A percentile compares a stretch with the other conserved stretches of the same genome.
phyloP scores from a whole-genome alignment of 2,797 vertebrate species.

The Decapterus maruadsi region DNA sequence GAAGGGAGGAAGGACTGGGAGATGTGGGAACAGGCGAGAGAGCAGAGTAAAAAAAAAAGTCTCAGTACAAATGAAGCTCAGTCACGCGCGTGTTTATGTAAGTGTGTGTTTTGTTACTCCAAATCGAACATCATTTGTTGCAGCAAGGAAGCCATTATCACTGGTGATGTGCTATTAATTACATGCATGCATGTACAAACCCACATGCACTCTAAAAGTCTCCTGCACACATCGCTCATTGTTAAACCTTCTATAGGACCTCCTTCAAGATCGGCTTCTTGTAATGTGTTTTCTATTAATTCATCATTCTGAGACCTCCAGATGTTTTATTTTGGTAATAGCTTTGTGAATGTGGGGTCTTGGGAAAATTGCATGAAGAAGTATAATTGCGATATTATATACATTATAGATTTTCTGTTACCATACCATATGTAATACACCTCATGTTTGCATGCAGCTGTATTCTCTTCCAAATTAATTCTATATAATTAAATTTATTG shows the following conservation, averaged over 20 bases:
- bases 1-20: conserved; percentile 42
- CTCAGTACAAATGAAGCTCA: background rate
- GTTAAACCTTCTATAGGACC: conserved; percentile 46
- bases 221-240: conserved; percentile 34
- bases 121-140: conserved; percentile 38
- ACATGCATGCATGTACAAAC: conserved; percentile 48
- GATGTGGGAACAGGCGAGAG: conserved; percentile 36
- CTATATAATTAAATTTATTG: background rate
- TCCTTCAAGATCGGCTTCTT: conserved; percentile 51
- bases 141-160: conserved; percentile 44
- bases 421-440: background rate
- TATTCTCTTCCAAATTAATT: background rate
- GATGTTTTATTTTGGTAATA: conserved; percentile 75
- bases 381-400: conserved; percentile 55
- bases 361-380: conserved; percentile 50
- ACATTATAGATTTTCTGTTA: conserved; percentile 41
- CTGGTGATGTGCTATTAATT: conserved; percentile 64
- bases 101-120: conserved; percentile 27
- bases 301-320: conserved; percentile 64
- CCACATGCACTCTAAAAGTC: conserved; percentile 14
- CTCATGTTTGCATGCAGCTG: conserved; percentile 17
- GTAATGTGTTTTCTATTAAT: conserved; percentile 62
- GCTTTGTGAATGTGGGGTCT: conserved; percentile 38
- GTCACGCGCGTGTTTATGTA: background rate
- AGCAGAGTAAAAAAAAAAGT: conserved; percentile 30